These are phyloP conservation scores for Cheilosia impressa DNA, from an alignment of 2,888 invertebrate species.

Conservation along the genomic window DNA sequence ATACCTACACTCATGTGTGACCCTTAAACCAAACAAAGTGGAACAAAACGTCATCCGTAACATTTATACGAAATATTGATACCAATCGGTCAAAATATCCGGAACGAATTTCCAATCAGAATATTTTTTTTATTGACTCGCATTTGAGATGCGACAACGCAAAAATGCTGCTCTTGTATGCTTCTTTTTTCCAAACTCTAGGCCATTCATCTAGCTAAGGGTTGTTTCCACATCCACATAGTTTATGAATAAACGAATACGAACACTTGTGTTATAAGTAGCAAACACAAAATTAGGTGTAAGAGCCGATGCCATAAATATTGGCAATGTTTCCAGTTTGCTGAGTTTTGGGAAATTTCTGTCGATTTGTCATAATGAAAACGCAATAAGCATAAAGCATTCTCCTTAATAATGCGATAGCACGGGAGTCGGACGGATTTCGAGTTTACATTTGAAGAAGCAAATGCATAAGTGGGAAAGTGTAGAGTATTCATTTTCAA, in stretches of 20 bases:
- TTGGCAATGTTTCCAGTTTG: constrained; percentile 74
- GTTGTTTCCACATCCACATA: constrained; percentile 46
- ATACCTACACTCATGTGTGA: neutral
- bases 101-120: constrained; percentile 75
- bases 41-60: constrained; percentile 26
- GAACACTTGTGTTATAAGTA: constrained; percentile 40
- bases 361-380: constrained; percentile 76
- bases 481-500: too few relatives aligned
- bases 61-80: constrained; percentile 59
- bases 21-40: constrained; percentile 47
- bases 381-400: constrained; percentile 74
- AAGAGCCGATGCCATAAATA: constrained; percentile 75
- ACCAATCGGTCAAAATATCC: constrained; percentile 75
- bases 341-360: constrained; percentile 59
- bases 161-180: neutral
- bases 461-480: neutral
- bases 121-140: constrained; percentile 45
- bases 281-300: constrained; percentile 75
- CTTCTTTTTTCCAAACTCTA: neutral
- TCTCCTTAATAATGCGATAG: neutral
- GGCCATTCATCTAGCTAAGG: constrained; percentile 62
- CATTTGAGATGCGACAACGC: too few relatives aligned
- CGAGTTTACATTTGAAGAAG: neutral
- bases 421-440: neutral
- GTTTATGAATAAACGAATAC: constrained; percentile 42